Conservation (phyloP, 53 echinoderm and acorn worm species). For the Actinopyga echinites region DNA sequence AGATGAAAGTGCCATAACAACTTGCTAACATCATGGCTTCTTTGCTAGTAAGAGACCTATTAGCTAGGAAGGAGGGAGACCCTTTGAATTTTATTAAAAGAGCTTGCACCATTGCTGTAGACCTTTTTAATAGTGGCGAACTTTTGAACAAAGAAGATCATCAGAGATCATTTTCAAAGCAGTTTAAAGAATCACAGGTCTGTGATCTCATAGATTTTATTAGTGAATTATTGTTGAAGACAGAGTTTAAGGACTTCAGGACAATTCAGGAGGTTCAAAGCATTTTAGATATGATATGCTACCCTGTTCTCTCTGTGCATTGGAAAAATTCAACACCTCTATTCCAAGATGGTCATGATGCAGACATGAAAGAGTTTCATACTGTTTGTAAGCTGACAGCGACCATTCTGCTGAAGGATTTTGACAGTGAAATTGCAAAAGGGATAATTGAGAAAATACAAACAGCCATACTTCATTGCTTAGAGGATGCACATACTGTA, state of each 20-base stretch:
- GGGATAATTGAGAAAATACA: not conserved
- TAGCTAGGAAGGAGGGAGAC: conserved; percentile 7
- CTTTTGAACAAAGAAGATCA: no score
- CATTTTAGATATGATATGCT: not conserved
- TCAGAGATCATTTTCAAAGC: no score
- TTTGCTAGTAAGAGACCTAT: not conserved
- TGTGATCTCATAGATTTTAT: conserved; percentile 22
- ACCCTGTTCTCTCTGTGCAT: not conserved
- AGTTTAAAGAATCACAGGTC: not conserved
- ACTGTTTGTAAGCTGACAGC: conserved; percentile 16
- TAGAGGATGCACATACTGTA: not conserved
- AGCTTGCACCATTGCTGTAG: not conserved
- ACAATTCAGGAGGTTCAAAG: not conserved
- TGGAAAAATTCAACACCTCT: no score
- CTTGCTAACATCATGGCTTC: conserved; percentile 5
- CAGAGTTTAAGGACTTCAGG: not conserved
- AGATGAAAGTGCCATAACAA: no score
- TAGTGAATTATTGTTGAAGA: not conserved
- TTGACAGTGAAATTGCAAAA: conserved; percentile 1
- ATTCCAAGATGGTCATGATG: not conserved
- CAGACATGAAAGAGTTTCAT: not conserved
- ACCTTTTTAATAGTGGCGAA: no score
- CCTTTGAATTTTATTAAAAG: not conserved
- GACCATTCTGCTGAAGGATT: not conserved
- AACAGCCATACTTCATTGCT: not conserved